Evolutionary conservation across 2,888 invertebrate species (phyloP).

Genomic region (Agrochola lota): DNA sequence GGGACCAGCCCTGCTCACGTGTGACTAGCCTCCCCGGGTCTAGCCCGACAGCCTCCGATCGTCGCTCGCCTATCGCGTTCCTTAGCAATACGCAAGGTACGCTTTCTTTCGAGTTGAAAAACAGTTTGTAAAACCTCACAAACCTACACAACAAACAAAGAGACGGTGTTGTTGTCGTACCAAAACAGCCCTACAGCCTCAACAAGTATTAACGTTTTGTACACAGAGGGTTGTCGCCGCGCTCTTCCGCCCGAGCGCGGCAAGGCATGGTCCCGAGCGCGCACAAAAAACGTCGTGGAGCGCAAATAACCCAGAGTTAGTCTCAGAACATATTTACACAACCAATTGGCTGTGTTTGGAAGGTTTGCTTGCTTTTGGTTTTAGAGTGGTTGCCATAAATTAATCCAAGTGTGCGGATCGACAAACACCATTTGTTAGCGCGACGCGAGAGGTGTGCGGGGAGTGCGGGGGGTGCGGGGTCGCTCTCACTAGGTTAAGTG

Average conservation of each 20-base stretch:
- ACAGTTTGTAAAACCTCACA: neutral
- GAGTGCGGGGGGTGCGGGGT: slow-evolving; percentile 20
- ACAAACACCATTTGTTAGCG: slow-evolving; percentile 68
- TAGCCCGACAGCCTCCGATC: neutral
- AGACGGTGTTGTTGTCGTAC: slow-evolving; percentile 26
- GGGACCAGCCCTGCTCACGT: slow-evolving; percentile 3
- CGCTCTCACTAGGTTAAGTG: slow-evolving; percentile 68
- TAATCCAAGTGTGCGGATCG: slow-evolving; percentile 72
- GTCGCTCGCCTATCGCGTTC: neutral
- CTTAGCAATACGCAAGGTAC: neutral
- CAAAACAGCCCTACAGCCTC: slow-evolving; percentile 25
- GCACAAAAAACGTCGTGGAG: slow-evolving; percentile 60
- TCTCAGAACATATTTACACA: slow-evolving; percentile 66
- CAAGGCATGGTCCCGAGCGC: neutral
- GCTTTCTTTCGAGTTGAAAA: slow-evolving; percentile 5
- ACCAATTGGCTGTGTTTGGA: slow-evolving; percentile 72
- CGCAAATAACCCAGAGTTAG: slow-evolving; percentile 54
- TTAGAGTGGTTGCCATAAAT: slow-evolving; percentile 81
- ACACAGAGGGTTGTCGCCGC: slow-evolving; percentile 38
- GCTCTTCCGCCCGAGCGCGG: slow-evolving; percentile 48
- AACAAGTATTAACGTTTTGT: slow-evolving; percentile 30
- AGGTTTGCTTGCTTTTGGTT: slow-evolving; percentile 75
- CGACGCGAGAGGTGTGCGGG: slow-evolving; percentile 11
- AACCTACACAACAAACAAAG: slow-evolving; percentile 20
- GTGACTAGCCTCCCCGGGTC: neutral